Conservation (phyloP, 2,113 vertebrate species). For the Chaetops frenatus region DNA sequence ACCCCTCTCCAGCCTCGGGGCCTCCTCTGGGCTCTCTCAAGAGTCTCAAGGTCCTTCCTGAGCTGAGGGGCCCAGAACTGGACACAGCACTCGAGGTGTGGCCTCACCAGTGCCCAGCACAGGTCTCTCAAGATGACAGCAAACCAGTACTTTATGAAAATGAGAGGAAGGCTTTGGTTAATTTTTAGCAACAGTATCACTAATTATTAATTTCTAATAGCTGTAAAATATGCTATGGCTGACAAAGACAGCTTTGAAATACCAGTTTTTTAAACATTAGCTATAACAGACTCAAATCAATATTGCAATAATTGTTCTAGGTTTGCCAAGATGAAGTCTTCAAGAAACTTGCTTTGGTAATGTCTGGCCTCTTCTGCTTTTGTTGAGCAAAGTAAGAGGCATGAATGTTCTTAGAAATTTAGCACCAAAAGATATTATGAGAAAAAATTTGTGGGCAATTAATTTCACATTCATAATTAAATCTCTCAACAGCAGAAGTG, state of each 20-base stretch:
- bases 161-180: background rate
- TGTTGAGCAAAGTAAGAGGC: background rate
- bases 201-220: background rate
- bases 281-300: background rate
- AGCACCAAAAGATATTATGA: background rate
- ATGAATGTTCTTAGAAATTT: background rate
- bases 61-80: too few relatives aligned
- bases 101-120: too few relatives aligned
- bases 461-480: background rate
- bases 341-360: background rate
- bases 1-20: too few relatives aligned
- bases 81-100: too few relatives aligned
- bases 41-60: too few relatives aligned
- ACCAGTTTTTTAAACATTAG: background rate
- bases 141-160: background rate
- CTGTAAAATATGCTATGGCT: background rate
- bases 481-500: background rate
- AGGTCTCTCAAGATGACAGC: background rate
- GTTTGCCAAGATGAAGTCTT: background rate
- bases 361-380: background rate
- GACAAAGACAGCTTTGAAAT: background rate
- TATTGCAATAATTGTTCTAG: background rate
- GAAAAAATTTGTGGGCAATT: background rate
- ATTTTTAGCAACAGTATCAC: background rate
- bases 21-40: too few relatives aligned